A percentile compares a stretch with the other conserved stretches of the same genome.
These are phyloP conservation scores for Neria commutata DNA, from an alignment of 2,888 invertebrate genomes.

Conservation along the genomic window DNA sequence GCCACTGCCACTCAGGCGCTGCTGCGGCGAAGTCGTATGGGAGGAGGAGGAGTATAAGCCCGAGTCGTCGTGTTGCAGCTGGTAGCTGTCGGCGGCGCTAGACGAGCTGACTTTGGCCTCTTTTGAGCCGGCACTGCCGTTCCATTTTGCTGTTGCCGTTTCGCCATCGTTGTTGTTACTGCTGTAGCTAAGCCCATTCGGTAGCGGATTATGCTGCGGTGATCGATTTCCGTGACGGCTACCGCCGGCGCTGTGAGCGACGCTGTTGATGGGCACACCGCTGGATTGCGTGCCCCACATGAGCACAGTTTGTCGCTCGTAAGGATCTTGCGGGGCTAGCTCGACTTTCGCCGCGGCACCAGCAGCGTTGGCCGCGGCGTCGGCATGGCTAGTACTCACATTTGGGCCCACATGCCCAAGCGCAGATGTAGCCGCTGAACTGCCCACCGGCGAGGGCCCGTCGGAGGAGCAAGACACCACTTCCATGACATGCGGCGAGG, in stretches of 20 bases:
- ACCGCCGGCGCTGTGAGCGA: slow-evolving; percentile 35
- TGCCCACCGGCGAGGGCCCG: slow-evolving; percentile 58
- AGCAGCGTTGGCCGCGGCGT: slow-evolving; percentile 38
- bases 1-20: slow-evolving; percentile 32
- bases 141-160: slow-evolving; percentile 46
- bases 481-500: slow-evolving; percentile 62
- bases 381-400: slow-evolving; percentile 35
- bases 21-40: slow-evolving; percentile 55
- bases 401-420: slow-evolving; percentile 1
- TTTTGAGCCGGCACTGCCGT: slow-evolving; percentile 43
- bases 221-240: slow-evolving; percentile 51
- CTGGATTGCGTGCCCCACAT: slow-evolving; percentile 81
- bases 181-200: slow-evolving; percentile 56
- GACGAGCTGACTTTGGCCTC: slow-evolving; percentile 38
- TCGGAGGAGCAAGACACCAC: slow-evolving; percentile 62
- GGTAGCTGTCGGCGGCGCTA: slow-evolving; percentile 52
- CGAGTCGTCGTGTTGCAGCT: slow-evolving; percentile 53
- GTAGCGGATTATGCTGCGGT: slow-evolving; percentile 55
- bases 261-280: slow-evolving; percentile 59
- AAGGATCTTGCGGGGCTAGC: slow-evolving; percentile 53
- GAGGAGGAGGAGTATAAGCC: slow-evolving; percentile 54
- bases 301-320: slow-evolving; percentile 82
- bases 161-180: slow-evolving; percentile 44
- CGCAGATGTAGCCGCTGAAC: slow-evolving; percentile 23
- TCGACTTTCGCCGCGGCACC: slow-evolving; percentile 59